These are phyloP conservation scores for Thereva nobilitata DNA, from an alignment of 2,888 invertebrate species.

Conservation along the genomic window DNA sequence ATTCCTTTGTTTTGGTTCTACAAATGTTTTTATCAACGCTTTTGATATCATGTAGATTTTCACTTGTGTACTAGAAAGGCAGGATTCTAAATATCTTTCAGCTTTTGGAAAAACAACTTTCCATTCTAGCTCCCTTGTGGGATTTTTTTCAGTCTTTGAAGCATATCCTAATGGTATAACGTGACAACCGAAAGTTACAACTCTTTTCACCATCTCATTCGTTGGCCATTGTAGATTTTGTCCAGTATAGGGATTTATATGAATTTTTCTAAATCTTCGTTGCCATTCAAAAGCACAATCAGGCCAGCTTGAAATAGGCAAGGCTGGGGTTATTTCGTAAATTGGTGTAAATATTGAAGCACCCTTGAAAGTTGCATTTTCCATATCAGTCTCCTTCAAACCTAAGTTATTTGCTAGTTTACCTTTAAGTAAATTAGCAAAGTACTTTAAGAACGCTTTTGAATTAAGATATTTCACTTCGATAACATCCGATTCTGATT, in stretches of 20 bases:
- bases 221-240: slow-evolving; percentile 72
- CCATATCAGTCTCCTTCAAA: slow-evolving; percentile 62
- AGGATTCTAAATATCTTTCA: slow-evolving; percentile 74
- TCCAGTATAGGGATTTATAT: slow-evolving; percentile 63
- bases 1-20: slow-evolving; percentile 63
- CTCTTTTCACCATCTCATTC: slow-evolving; percentile 67
- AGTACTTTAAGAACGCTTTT: slow-evolving; percentile 69
- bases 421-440: slow-evolving; percentile 66
- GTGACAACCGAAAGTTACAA: slow-evolving; percentile 69
- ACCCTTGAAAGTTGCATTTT: slow-evolving; percentile 65
- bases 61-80: slow-evolving; percentile 71
- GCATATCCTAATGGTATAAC: slow-evolving; percentile 72
- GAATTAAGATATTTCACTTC: slow-evolving; percentile 63
- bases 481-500: slow-evolving; percentile 40
- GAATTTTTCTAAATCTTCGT: slow-evolving; percentile 63
- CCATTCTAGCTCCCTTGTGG: slow-evolving; percentile 74
- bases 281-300: slow-evolving; percentile 71
- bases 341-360: slow-evolving; percentile 69
- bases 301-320: slow-evolving; percentile 70
- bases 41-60: slow-evolving; percentile 71
- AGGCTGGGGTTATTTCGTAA: slow-evolving; percentile 73
- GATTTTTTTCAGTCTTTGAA: slow-evolving; percentile 65
- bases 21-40: slow-evolving; percentile 71
- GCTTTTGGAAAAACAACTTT: slow-evolving; percentile 76
- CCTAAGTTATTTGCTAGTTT: slow-evolving; percentile 65